Evolutionary conservation across 1,140 invertebrate species (phyloP).

Genomic region (Lepidurus couesii): DNA sequence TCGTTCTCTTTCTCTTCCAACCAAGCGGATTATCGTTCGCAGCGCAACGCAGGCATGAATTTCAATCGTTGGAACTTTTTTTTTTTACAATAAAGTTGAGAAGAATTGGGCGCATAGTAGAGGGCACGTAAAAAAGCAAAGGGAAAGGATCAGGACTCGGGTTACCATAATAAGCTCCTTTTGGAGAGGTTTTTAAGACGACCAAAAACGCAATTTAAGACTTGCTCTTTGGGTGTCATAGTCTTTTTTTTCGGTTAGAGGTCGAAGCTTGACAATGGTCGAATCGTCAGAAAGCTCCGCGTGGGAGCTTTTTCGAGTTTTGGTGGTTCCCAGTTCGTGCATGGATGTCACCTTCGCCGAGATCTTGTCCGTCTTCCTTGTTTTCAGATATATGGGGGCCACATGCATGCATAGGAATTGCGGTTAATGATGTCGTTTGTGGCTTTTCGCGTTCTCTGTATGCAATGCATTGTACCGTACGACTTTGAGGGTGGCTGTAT

Average conservation of each 20-base stretch:
- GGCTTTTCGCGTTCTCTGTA: not conserved
- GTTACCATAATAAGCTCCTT: not conserved
- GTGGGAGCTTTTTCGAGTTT: not conserved
- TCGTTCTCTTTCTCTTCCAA: not conserved
- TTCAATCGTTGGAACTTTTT: not conserved
- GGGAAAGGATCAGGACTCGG: not conserved
- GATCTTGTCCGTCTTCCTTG: not conserved
- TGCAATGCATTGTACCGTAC: not conserved
- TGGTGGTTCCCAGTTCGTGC: not conserved
- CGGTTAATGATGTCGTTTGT: constrained; percentile 10
- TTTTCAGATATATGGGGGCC: not conserved
- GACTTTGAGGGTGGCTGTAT: not conserved
- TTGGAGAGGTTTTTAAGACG: not conserved
- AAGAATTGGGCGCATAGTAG: not conserved
- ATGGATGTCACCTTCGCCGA: not conserved
- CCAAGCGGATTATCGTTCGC: not conserved
- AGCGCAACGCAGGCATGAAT: not conserved
- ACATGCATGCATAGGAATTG: not conserved
- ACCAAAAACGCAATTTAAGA: no score
- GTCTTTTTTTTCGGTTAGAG: not conserved
- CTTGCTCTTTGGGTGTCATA: no score
- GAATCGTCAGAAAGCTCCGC: not conserved
- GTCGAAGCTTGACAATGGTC: not conserved
- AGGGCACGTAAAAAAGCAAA: not conserved
- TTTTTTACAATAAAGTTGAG: not conserved